phyloP scores from a whole-genome alignment of 2,888 invertebrate genomes.

The Scrobipalpa atriplicella region DNA sequence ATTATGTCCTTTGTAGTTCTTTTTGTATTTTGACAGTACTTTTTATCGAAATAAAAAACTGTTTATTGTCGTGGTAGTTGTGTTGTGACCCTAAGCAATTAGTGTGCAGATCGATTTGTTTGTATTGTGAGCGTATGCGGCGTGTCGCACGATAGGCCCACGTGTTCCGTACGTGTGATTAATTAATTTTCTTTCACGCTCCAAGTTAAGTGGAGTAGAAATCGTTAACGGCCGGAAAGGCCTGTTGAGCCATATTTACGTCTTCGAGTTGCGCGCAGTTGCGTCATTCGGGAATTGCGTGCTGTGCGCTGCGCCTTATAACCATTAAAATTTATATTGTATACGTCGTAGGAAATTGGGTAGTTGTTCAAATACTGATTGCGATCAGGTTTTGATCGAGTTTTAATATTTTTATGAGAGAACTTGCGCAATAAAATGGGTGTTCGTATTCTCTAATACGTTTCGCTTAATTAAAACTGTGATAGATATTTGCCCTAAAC shows the following conservation, averaged over 20 bases:
- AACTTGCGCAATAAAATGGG: neutral
- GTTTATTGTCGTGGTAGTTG: neutral
- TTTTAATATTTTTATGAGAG: conserved; percentile 34
- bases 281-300: conserved; percentile 77
- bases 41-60: neutral
- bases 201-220: conserved; percentile 69
- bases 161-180: conserved; percentile 58
- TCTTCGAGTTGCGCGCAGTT: conserved; percentile 59
- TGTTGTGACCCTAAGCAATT: conserved; percentile 2
- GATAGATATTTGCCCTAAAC: neutral
- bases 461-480: neutral
- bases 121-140: conserved; percentile 21
- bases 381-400: conserved; percentile 63
- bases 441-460: neutral
- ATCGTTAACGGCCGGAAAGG: conserved; percentile 77
- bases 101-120: conserved; percentile 23
- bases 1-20: neutral
- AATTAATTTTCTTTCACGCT: conserved; percentile 79
- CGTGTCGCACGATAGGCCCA: conserved; percentile 28
- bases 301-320: conserved; percentile 64
- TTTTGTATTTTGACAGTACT: neutral
- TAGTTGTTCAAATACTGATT: conserved; percentile 72
- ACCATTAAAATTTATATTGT: conserved; percentile 73
- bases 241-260: conserved; percentile 78
- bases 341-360: conserved; percentile 75